Base-by-base conservation (phyloP, 2,888 invertebrate genomes). In the Cinara cedri region DNA sequence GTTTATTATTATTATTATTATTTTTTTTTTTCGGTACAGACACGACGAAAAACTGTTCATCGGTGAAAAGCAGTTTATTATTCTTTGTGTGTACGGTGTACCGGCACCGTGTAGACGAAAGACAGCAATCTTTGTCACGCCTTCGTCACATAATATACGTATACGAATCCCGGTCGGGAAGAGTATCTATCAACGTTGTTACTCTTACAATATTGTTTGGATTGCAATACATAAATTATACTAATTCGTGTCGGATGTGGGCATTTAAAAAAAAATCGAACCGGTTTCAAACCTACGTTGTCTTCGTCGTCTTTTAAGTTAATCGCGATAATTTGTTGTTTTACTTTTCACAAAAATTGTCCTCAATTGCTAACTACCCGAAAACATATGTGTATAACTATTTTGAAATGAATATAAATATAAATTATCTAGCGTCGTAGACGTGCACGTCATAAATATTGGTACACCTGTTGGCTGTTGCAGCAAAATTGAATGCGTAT, bases 91-190 rank as follows among this genome's bases (percentile, higher is more conserved):
- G 62, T 34, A n/a, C 19, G 13, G 10, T 62, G 44, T 19, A 68
- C 46, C 68, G 60, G 44, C n/a, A 65, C n/a, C 65, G 13, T 72
- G 74, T 54, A 19, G 51, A 51, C 74, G 21, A 74, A 60, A 78
- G 78, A 78, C 78, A 49, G 68, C 70, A 42, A 78, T 78, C 78
- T 78, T 78, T 62, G 78, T 78, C 78, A 78, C 78, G 78, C 70
- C 78, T 78, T 49, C 66, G 68, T 78, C 68, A 76, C 72, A 74
- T 26, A 24, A 14, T n/a, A 14, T n/a, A 14, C 51, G 3, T 1
- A n/a, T 60, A 57, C 55, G 76, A 76, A 66, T 51, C 44, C 66
- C 6, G 13, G 34, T 6, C 34, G 34, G 6, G 34, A 34, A 49
- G 70, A 78, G 68, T 60, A 60, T 55, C 76, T 21, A 51, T 70